Evolutionary conservation across 2,113 vertebrate species (phyloP), one percentile per base, ranked within the genome.

Genomic region (Leptodactylus fuscus): DNA sequence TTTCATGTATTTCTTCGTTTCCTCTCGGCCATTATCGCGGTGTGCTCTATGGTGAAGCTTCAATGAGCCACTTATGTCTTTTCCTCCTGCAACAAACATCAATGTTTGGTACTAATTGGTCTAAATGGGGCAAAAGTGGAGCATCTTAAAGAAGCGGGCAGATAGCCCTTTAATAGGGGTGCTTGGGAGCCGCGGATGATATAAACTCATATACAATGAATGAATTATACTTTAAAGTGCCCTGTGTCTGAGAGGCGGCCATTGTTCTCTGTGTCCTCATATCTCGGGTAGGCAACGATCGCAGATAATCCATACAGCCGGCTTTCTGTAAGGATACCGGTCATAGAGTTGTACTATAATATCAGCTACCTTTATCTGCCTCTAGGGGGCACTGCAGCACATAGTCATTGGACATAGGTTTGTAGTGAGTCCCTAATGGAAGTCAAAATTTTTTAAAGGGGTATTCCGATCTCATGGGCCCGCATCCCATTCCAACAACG

Each of bases 31-130:
- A 60, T 60, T 58, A 60, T 24, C 11, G 4, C 76, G 1, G 53
- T n/a, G 51, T 27, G 36, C 48, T 22, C 29, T 76, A 10, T 18
- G 15, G n/a, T 18, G 44, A 29, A 13, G n/a, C 9, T 1, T 44
- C 38, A 27, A 74, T 20, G 16, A 67, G 32, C 44, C 73, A 49
- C 46, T 78, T 32, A n/a, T 13, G 32, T 22, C 51, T 22, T n/a
- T 60, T 24, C 11, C 24, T 24, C n/a, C 27, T 79, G 11, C 49
- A n/a, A 27, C 34, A 36, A 38, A 38, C 48, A n/a, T 24, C 29
- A 79, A 79, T 79, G 32, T 79, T 38, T 79, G 51, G 0, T 16
- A 6, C 51, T 79, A 79, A 79, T 79, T 79, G 76, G 22, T 58
- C 32, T 60, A 58, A 79, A 79, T 79, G 51, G 51, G 20, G 32